Percentiles rank a stretch among this genome's conserved stretches.
Conservation (phyloP, 2,113 vertebrate genomes). For the Octodon degus region DNA sequence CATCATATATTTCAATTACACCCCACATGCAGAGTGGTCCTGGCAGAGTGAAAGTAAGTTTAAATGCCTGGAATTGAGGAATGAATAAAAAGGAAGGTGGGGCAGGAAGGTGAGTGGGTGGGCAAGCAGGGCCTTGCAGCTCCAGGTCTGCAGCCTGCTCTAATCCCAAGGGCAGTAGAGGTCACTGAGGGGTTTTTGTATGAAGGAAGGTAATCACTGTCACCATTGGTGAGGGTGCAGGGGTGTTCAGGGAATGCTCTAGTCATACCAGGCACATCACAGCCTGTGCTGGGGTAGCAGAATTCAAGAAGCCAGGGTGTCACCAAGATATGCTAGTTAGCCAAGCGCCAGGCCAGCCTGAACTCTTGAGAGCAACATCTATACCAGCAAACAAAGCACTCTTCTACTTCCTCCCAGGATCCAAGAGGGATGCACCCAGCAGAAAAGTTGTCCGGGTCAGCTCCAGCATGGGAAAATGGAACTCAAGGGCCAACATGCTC, state of each 20-base stretch:
- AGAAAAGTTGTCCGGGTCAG: too few species aligned
- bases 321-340: not conserved
- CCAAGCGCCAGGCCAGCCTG: not conserved
- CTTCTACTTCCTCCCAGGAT: not conserved
- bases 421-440: accelerated
- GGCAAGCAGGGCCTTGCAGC: not conserved
- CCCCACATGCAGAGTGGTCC: not conserved
- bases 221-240: not conserved
- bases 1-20: not conserved
- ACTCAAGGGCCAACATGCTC: too few species aligned
- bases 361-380: not conserved
- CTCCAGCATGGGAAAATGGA: accelerated
- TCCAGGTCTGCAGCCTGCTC: not conserved
- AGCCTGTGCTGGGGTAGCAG: not conserved
- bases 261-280: not conserved
- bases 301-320: not conserved
- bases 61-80: not conserved
- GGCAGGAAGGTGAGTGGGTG: not conserved
- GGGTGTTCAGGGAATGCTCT: not conserved
- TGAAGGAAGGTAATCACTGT: not conserved
- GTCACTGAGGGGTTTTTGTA: not conserved
- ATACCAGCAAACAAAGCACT: not conserved
- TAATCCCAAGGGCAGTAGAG: not conserved
- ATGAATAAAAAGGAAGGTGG: not conserved
- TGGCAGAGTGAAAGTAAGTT: not conserved